Evolutionary conservation across 1,140 invertebrate species (phyloP), one percentile per base, ranked within the genome.

Genomic region (Aporrectodea caliginosa): DNA sequence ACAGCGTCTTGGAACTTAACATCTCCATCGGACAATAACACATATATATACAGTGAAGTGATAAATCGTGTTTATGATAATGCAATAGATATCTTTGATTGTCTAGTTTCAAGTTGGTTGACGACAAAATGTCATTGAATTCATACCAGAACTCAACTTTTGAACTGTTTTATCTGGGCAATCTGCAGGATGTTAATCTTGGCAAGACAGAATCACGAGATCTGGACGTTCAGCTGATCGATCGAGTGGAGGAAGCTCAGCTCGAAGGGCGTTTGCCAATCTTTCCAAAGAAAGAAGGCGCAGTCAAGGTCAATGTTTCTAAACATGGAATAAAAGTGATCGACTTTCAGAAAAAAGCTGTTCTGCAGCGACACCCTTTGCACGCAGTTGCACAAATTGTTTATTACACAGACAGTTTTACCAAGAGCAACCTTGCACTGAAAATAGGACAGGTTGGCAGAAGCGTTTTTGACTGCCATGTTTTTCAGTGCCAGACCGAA

Each of bases 321-420:
- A 80, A 71, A 71, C 69, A 77, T 80, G 79, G 79, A 29, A 71
- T 80, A 30, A 77, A 77, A 71, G 30, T 80, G 43, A 72, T 58
- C 12, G 75, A 80, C 27, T 29, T 12, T 16, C 58, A 43, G 12
- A 77, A 71, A 29, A 34, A 71, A 22, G 69, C 69, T 35, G 79
- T 80, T 2, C 32, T 70, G 1, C 79, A 77, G 32, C 78, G 79
- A 70, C 73, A 77, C 35, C 79, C 79, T 2, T 43, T 80, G 35
- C 79, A 80, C 34, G 68, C 79, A 0, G 58, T 80, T 69, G 79
- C 79, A 29, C 79, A 80, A 75, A 80, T 80, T 35, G 79, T 80
- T 35, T 80, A 77, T 43, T 80, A 80, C 29, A 74, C 58, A 6
- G 79, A 80, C 27, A 71, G 73, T 35, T 76, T 76, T 43, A 68